Evolutionary conservation across 2,888 invertebrate species (phyloP), one percentile per base, ranked within the genome.

Genomic region (Eupithecia abbreviata): DNA sequence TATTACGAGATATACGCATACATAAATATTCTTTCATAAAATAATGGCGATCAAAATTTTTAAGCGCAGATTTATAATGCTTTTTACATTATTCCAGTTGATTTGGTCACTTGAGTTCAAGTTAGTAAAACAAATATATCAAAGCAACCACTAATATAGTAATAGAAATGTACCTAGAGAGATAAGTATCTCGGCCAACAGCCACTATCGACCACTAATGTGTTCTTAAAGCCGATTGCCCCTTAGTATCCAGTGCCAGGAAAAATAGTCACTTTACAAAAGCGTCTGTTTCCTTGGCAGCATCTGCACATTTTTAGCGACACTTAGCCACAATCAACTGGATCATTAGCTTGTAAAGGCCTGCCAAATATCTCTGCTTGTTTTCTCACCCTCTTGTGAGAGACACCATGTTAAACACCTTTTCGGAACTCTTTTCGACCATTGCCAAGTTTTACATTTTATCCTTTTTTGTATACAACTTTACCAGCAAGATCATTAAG

Each of bases 281-380:
- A 88, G 88, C 91, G 91, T 90, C 91, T 91, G 93, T 92, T 93
- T 93, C 92, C 92, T 95, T 95, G 94, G 94, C 94, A 94, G 90
- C 92, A 92, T 89, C 88, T 88, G 90, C 92, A 92, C 92, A 90
- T 90, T 93, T 91, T 93, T 93, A 90, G 94, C 91, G 92, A 92
- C 94, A 92, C 91, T 95, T 95, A 91, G 91, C 94, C 94, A 88
- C 93, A 95, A 95, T 94, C 93, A 94, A 92, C 90, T 87, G 93
- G 93, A 93, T 95, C 94, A 95, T 95, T 95, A 95, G 93, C 92
- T 90, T 88, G 91, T 90, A 91, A 91, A 91, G 90, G 92, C 90
- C 93, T 93, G 95, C 94, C 94, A 95, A 95, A 94, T 94, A 93
- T 93, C 92, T 92, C 90, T 86, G 91, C 89, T 89, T 91, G 90